Base-by-base conservation (phyloP, 2,888 invertebrate genomes). In the Iphiclides podalirius region DNA sequence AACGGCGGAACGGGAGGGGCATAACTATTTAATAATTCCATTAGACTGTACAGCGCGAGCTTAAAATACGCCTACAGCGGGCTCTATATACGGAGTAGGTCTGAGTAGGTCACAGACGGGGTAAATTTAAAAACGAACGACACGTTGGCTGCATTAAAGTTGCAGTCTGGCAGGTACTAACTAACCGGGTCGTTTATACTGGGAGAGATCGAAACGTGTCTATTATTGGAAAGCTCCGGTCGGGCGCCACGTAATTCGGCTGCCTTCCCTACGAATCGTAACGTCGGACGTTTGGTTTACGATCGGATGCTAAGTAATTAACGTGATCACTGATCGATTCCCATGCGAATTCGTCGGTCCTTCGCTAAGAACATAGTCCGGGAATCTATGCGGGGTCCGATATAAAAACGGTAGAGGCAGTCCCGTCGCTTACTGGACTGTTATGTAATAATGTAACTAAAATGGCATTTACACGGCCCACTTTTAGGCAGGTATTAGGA, bases 81-180 rank as follows among this genome's bases (percentile, higher is more conserved):
- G 54, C 57, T 70, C 65, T 75, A 77, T 75, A 73, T 78, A 66
- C 56, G 73, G 76, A 74, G 65, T 61, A n/a, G 73, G 77, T 79
- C 78, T 51, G 72, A 79, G 72, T 79, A 72, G 83, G 84, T 79
- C 79, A 81, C 64, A 67, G n/a, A n/a, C n/a, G n/a, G 66, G 63
- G 67, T 79, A 79, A 77, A 82, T 83, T 83, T 84, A 75, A 82
- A 82, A 82, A 75, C 70, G 76, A 77, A 73, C 73, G 76, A 77
- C 75, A 72, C 66, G 68, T 61, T 68, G 71, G 66, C 59, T 79
- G 74, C 80, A 86, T 87, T 88, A 86, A 82, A 71, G 67, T 78
- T 82, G 77, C 79, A 86, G 62, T n/a, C n/a, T 63, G 63, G 53
- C 77, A 79, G 78, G 75, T 74, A 72, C 67, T 67, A 75, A 23